Base-by-base conservation (phyloP, 2,888 invertebrate species). In the Synanthedon myopaeformis region DNA sequence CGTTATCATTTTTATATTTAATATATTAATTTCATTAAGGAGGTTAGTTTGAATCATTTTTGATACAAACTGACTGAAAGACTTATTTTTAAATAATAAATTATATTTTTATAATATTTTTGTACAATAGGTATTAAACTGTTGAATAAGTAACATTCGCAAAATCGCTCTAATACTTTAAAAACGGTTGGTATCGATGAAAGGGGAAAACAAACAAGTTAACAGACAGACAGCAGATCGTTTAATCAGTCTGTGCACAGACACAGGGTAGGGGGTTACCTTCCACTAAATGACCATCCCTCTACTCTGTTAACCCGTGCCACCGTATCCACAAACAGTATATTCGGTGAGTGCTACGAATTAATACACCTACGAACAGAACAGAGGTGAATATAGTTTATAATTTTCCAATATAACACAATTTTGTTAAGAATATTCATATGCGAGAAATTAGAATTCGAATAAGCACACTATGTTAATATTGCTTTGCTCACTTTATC, bases 211-310 rank as follows among this genome's bases (percentile, higher is more conserved):
- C 73, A 80, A 83, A 81, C 75, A 82, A 78, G 71, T 72, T 69
- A 59, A 69, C 70, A 76, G 71, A 79, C 70, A 78, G 78, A 78
- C 79, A 77, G 77, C 67, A 73, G 69, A 78, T 76, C 83, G 82
- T 82, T 84, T 83, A 84, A 84, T 85, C 84, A 85, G 85, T 78
- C 81, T 81, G 73, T 73, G 76, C 73, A 67, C 74, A 80, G 80
- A 79, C 77, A 74, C 67, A 67, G 51, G n/a, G 51, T 51, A 28
- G 69, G 67, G 71, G 71, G 68, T 62, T 74, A 78, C 78, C 79
- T 82, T 80, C 80, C 73, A 76, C 81, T 83, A 82, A 86, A 85
- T 84, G 84, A 85, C 85, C 84, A 84, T 76, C 85, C 82, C 83
- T 81, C 79, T 74, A 69, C 73, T 76, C 79, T 77, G 81, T 80